Percentiles rank a stretch among this genome's conserved stretches.
phyloP scores from a whole-genome alignment of 1,140 invertebrate genomes.

The Bombus affinis region DNA sequence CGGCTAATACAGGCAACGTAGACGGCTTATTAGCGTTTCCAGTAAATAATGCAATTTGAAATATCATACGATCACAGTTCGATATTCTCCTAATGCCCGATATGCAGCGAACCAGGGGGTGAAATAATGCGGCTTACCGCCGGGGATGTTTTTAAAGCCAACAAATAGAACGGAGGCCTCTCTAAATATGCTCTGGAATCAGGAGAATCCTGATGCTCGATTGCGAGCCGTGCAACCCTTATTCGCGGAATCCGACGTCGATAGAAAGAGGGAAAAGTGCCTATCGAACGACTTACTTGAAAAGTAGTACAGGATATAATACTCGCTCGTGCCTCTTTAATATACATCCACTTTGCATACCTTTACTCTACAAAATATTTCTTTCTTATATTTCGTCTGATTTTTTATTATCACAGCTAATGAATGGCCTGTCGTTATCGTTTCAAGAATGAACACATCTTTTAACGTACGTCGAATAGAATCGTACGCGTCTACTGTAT shows the following conservation, averaged over 20 bases:
- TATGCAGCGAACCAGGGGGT: not conserved
- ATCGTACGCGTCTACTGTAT: too few relatives aligned
- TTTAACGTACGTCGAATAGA: too few relatives aligned
- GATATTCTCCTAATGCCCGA: not conserved
- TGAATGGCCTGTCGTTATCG: too few relatives aligned
- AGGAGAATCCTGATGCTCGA: conserved; percentile 35
- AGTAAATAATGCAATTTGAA: not conserved
- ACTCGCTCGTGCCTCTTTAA: not conserved
- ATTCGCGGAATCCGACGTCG: conserved; percentile 22
- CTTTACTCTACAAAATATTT: too few relatives aligned
- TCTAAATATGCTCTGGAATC: conserved; percentile 71
- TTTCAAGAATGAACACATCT: too few relatives aligned
- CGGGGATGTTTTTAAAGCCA: conserved; percentile 55
- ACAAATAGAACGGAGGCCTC: conserved; percentile 69
- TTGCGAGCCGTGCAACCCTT: conserved; percentile 45
- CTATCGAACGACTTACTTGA: not conserved
- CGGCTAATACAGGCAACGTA: too few relatives aligned
- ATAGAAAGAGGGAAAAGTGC: conserved; percentile 1
- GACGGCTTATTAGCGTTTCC: not conserved
- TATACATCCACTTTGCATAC: not conserved
- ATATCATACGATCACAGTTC: not conserved
- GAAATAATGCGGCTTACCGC: conserved; percentile 5
- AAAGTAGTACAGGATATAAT: not conserved
- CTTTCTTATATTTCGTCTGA: too few relatives aligned
- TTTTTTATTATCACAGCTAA: too few relatives aligned